phyloP scores from a whole-genome alignment of 2,113 vertebrate species.

The Salvelinus fontinalis region DNA sequence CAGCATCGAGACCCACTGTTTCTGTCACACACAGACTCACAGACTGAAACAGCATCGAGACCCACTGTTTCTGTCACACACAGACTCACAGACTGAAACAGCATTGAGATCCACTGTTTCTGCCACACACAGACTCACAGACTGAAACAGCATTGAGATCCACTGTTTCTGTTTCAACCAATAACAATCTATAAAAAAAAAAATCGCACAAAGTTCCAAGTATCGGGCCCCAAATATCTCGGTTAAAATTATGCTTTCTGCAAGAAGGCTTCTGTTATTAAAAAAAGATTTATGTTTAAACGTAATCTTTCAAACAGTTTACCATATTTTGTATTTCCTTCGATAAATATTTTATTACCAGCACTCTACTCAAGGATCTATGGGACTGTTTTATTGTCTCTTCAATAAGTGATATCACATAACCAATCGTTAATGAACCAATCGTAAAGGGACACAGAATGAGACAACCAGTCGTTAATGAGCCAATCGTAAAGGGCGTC shows the following conservation, averaged over 20 bases:
- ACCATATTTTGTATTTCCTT: neutral
- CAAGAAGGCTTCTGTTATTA: neutral
- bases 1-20: too few species aligned
- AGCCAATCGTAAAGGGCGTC: neutral
- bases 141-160: neutral
- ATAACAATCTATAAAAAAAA: too few species aligned
- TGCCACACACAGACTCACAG: neutral
- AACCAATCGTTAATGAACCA: neutral
- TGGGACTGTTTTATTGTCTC: neutral
- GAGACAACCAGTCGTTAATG: neutral
- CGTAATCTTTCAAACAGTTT: neutral
- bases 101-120: too few species aligned
- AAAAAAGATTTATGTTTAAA: too few species aligned
- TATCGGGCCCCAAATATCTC: neutral
- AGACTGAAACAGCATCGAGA: neutral
- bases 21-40: too few species aligned
- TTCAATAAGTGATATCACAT: conserved; percentile 7
- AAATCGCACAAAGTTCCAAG: too few species aligned
- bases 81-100: neutral
- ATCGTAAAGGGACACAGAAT: neutral
- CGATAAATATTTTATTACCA: neutral
- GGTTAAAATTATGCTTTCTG: neutral
- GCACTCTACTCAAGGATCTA: neutral
- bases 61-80: neutral
- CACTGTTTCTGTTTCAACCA: too few species aligned